Evolutionary conservation across 2,113 vertebrate genomes (phyloP).

Genomic region (Brachyistius frenatus): DNA sequence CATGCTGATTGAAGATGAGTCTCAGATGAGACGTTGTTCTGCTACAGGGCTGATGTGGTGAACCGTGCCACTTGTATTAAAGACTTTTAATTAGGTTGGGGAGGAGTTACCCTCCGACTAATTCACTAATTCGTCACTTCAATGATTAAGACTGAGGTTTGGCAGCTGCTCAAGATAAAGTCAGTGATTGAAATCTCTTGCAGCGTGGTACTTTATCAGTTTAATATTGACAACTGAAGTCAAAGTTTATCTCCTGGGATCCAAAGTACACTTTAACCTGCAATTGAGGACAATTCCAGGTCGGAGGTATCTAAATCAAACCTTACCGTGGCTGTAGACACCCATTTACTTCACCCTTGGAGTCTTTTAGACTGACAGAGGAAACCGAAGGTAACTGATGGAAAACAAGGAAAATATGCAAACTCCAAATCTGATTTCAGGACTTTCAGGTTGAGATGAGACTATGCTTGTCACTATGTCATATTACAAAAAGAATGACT

Average conservation of each 20-base stretch:
- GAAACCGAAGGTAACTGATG: background rate
- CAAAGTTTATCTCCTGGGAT: conserved; percentile 62
- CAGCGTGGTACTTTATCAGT: conserved; percentile 51
- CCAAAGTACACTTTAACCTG: conserved; percentile 73
- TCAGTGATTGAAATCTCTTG: conserved; percentile 7
- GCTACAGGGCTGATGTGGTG: background rate
- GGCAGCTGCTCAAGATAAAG: conserved; percentile 28
- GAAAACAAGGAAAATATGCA: too few relatives aligned
- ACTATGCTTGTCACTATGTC: too few relatives aligned
- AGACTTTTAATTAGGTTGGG: conserved; percentile 47
- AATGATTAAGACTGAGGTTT: conserved; percentile 13
- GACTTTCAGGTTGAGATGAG: too few relatives aligned
- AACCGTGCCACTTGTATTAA: conserved; percentile 60
- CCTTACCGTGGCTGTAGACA: background rate
- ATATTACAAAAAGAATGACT: too few relatives aligned
- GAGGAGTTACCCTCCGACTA: conserved; percentile 58
- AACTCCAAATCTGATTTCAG: too few relatives aligned
- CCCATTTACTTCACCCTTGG: background rate
- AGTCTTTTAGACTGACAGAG: background rate
- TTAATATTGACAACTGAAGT: conserved; percentile 59
- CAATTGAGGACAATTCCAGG: conserved; percentile 77
- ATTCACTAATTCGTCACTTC: conserved; percentile 13
- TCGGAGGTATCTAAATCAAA: conserved; percentile 32
- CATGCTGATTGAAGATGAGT: conserved; percentile 61
- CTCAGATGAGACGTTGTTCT: background rate